These are phyloP conservation scores for Arremon aurantiirostris DNA, from an alignment of 2,797 vertebrate species.

Conservation along the genomic window DNA sequence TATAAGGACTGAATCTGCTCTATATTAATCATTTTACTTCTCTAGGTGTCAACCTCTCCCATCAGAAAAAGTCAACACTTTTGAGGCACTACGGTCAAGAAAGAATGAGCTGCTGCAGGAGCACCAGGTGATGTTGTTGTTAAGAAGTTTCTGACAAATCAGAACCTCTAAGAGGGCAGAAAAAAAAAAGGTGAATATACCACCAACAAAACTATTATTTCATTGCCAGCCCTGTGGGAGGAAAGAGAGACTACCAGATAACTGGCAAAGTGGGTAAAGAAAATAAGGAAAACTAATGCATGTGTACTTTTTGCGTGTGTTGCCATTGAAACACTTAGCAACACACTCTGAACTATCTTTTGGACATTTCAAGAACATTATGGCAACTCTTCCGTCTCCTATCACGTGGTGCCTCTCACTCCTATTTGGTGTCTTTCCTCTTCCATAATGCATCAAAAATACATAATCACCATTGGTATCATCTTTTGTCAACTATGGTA, in stretches of 20 bases:
- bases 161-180: background rate
- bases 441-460: background rate
- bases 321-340: background rate
- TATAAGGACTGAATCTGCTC: background rate
- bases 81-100: background rate
- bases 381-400: background rate
- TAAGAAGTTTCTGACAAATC: background rate
- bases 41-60: background rate
- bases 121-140: background rate
- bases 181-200: background rate
- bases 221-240: background rate
- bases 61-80: background rate
- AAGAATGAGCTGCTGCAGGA: background rate
- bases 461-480: background rate
- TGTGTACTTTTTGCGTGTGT: background rate
- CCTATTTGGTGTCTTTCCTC: background rate
- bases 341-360: background rate
- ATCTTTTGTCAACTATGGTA: background rate
- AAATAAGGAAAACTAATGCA: background rate
- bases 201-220: background rate
- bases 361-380: background rate
- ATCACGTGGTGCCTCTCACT: rapidly evolving
- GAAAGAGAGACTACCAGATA: background rate
- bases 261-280: background rate
- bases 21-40: background rate